A percentile compares a stretch with the other conserved stretches of the same genome.
Evolutionary conservation across 2,797 vertebrate species (phyloP).

Genomic region (Bucorvus abyssinicus): DNA sequence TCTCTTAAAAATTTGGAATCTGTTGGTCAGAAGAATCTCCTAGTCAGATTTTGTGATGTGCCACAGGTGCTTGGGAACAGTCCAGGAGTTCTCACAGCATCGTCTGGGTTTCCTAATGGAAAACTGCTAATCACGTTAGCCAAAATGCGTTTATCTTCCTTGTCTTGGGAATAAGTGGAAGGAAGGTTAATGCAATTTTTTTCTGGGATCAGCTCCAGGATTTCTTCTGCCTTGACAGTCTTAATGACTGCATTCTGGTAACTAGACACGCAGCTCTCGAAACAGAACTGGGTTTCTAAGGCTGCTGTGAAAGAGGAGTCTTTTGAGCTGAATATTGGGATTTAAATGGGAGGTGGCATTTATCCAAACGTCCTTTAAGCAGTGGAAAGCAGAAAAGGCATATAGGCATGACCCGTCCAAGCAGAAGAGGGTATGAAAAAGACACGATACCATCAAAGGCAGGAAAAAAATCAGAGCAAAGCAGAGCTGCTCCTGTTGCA

Average conservation of each 20-base stretch:
- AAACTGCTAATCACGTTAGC: constrained; percentile 11
- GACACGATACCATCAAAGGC: background rate
- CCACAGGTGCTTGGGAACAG: background rate
- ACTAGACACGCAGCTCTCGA: background rate
- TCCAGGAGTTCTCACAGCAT: constrained; percentile 24
- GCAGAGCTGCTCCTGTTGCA: background rate
- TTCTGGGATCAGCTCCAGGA: constrained; percentile 20
- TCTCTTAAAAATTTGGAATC: background rate
- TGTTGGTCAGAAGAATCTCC: constrained; percentile 2
- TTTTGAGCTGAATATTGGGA: background rate
- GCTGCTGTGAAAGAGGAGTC: background rate
- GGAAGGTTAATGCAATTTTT: constrained; percentile 2
- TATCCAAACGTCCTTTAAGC: background rate
- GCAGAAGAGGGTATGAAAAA: background rate
- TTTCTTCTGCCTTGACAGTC: constrained; percentile 4
- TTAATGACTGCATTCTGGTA: constrained; percentile 14
- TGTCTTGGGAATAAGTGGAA: background rate
- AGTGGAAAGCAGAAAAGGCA: background rate
- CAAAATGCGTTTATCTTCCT: constrained; percentile 9
- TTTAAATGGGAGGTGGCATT: background rate
- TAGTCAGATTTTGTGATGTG: constrained; percentile 14
- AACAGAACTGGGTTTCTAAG: background rate
- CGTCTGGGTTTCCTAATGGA: constrained; percentile 13
- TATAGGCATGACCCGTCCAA: background rate
- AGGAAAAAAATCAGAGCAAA: background rate